Base-by-base conservation (phyloP, 2,797 vertebrate genomes). In the Diplodus puntazzo region DNA sequence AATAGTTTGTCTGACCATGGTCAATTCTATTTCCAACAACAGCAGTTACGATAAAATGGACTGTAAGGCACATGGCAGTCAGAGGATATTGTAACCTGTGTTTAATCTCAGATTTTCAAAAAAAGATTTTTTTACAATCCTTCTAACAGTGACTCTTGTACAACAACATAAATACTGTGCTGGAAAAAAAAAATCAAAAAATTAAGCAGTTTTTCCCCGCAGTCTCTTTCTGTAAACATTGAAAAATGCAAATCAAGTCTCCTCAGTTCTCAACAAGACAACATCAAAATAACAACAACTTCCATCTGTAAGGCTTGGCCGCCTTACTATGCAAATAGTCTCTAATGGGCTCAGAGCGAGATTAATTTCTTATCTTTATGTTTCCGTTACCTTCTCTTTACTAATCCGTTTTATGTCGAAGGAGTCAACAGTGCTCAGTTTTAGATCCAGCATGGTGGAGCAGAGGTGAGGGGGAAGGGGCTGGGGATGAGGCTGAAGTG, bases 141-240 rank as follows among this genome's bases (percentile, higher is more conserved):
- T 96, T 97, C 96, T 97, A 95, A 96, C 96, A 96, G 95, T 96
- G 96, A 97, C 96, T 97, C 96, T 96, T 96, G 95, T 97, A 99
- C 97, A 97, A 95, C 94, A 96, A 97, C 97, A 98, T 98, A 98
- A 98, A 98, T 97, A 97, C 97, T 97, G 96, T 97, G 96, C 95
- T 96, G 96, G 94, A 91, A 89, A 91, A 45, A 17, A 67, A 39
- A 9, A 39, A 39, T 90, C 84, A 80, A 75, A 85, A 94, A 94
- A 93, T 94, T 92, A 94, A 95, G 93, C 93, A 94, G 94, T 92
- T 85, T 83, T 69, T 75, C 59, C 50, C 79, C 68, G 93, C 93
- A 90, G 95, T 94, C 91, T 91, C 87, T 92, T 82, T 95, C 95
- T 96, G 82, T 95, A 95, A 95, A 95, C 92, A 91, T 92, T 88